Conservation (phyloP, 2,888 invertebrate species). For the Dasypolia templi region DNA sequence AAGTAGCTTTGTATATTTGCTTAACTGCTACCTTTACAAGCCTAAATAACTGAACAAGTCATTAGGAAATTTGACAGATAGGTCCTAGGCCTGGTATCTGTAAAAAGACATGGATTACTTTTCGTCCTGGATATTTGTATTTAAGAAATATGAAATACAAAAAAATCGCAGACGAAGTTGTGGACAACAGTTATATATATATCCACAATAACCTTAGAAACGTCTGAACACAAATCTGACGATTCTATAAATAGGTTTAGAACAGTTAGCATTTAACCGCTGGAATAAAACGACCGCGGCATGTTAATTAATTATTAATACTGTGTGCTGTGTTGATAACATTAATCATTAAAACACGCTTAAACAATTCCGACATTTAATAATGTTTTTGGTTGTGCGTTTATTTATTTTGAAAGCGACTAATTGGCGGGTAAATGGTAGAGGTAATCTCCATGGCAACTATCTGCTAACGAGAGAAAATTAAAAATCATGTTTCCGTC, state of each 20-base stretch:
- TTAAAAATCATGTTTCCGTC: not conserved
- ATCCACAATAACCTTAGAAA: not conserved
- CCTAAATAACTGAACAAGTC: no score
- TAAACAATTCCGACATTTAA: conserved; percentile 14
- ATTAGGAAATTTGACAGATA: not conserved
- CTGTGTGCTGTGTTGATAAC: conserved; percentile 50
- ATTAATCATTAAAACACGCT: conserved; percentile 48
- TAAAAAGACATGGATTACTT: not conserved
- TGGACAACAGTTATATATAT: not conserved
- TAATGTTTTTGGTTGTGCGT: conserved; percentile 13
- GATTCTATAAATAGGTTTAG: not conserved
- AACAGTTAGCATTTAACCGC: not conserved
- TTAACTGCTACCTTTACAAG: not conserved
- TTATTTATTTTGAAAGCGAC: conserved; percentile 31
- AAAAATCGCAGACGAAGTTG: not conserved
- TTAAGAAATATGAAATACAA: not conserved
- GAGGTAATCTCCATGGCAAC: conserved; percentile 3
- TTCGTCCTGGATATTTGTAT: not conserved
- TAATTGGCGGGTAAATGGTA: not conserved
- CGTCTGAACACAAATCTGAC: not conserved
- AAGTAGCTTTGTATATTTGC: not conserved
- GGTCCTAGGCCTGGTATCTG: not conserved
- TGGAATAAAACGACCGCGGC: not conserved
- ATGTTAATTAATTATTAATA: conserved; percentile 45
- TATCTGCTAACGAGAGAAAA: not conserved